These are phyloP conservation scores for Caenorhabditis elegans DNA, from an alignment of 1,140 invertebrate genomes.

Conservation along the genomic window WBcel235 BX284605.5:206501-207000, in stretches of 20 bases:
- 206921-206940: slow-evolving; percentile 39
- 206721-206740: not conserved
- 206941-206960: slow-evolving; percentile 48
- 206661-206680: not conserved
- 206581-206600: slow-evolving; percentile 51
- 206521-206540: slow-evolving; percentile 49
- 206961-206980: too few relatives aligned
- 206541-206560: slow-evolving; percentile 49
- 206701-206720: too few relatives aligned
- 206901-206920: slow-evolving; percentile 47
- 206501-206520: too few relatives aligned
- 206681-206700: too few relatives aligned
- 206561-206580: slow-evolving; percentile 50
- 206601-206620: slow-evolving; percentile 45
- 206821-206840: slow-evolving; percentile 39
- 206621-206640: slow-evolving; percentile 45
- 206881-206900: slow-evolving; percentile 42
- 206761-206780: not conserved
- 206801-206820: slow-evolving; percentile 34
- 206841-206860: slow-evolving; percentile 43
- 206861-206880: slow-evolving; percentile 43
- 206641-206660: not conserved
- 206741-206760: not conserved
- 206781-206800: too few relatives aligned
- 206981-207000: too few relatives aligned